phyloP scores from a whole-genome alignment of 2,113 vertebrate genomes.

The Mus musculus region GRCm39 chr17:56283001-56283500 shows the following conservation, averaged over 20 bases:
- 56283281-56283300: slow-evolving; percentile 93
- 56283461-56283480: background rate
- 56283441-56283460: background rate
- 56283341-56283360: slow-evolving; percentile 88
- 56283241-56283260: slow-evolving; percentile 92
- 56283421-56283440: background rate
- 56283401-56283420: background rate
- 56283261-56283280: slow-evolving; percentile 94
- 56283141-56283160: background rate
- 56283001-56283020: background rate
- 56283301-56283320: slow-evolving; percentile 93
- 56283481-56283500: background rate
- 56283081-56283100: background rate
- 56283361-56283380: too few species aligned
- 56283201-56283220: slow-evolving; percentile 90
- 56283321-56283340: slow-evolving; percentile 90
- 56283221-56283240: slow-evolving; percentile 94
- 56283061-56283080: too few species aligned
- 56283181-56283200: slow-evolving; percentile 95
- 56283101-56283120: background rate
- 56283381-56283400: too few species aligned
- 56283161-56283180: slow-evolving; percentile 96
- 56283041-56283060: background rate
- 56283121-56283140: fast-evolving
- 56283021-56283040: background rate